Evolutionary conservation across 35 echinoderm and acorn worm genomes (phyloP).

Genomic region (Stichopus chloronotus): DNA sequence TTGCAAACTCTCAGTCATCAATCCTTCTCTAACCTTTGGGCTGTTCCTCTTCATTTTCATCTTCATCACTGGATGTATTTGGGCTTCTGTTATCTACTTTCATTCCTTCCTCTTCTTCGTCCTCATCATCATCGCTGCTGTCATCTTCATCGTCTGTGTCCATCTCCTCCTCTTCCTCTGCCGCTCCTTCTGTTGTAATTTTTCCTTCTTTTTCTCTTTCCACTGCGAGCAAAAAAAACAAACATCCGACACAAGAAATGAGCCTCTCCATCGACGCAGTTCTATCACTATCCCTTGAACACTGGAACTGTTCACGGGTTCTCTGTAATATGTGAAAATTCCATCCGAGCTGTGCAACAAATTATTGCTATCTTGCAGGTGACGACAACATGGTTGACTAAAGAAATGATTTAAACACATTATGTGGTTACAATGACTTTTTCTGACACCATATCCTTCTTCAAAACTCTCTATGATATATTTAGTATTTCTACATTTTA

Average conservation of each 20-base stretch:
- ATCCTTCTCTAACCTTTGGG: neutral
- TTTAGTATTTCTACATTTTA: too few species aligned
- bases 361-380: too few species aligned
- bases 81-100: slow-evolving; percentile 3
- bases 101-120: slow-evolving; percentile 50
- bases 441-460: too few species aligned
- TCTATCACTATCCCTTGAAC: too few species aligned
- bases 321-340: too few species aligned
- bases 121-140: slow-evolving; percentile 31
- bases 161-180: slow-evolving; percentile 59
- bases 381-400: too few species aligned
- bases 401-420: too few species aligned
- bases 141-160: slow-evolving; percentile 68
- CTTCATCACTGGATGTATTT: slow-evolving; percentile 44
- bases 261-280: neutral
- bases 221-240: neutral
- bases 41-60: slow-evolving; percentile 54
- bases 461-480: too few species aligned
- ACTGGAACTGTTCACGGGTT: too few species aligned
- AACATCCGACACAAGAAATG: neutral
- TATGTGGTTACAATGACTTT: too few species aligned
- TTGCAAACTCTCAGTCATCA: neutral
- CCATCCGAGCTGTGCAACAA: too few species aligned
- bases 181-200: neutral
- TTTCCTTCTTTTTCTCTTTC: neutral